phyloP scores from a whole-genome alignment of 2,888 invertebrate genomes.

The Meteorus cinctellus region DNA sequence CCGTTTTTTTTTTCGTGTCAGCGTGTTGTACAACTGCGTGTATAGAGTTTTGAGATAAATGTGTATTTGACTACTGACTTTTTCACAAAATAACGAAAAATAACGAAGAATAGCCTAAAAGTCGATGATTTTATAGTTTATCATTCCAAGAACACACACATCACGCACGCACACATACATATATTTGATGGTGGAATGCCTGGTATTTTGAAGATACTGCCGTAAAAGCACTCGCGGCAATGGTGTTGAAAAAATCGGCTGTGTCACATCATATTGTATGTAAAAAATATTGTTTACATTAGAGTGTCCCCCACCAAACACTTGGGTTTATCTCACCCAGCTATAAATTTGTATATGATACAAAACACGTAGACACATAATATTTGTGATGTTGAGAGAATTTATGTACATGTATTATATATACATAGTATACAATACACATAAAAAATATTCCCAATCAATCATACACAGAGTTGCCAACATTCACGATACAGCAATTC shows the following conservation, averaged over 20 bases:
- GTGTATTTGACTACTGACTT: background rate
- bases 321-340: constrained; percentile 44
- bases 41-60: constrained; percentile 8
- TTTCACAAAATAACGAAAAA: background rate
- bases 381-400: constrained; percentile 38
- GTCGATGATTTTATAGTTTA: too few relatives aligned
- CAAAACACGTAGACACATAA: constrained; percentile 26
- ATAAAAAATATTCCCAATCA: constrained; percentile 61
- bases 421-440: constrained; percentile 44
- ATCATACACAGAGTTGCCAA: constrained; percentile 64
- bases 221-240: constrained; percentile 38
- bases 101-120: background rate
- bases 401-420: constrained; percentile 54
- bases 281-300: constrained; percentile 67
- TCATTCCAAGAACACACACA: too few relatives aligned
- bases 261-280: constrained; percentile 61
- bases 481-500: constrained; percentile 38
- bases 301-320: constrained; percentile 39
- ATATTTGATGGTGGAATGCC: too few relatives aligned
- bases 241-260: constrained; percentile 52
- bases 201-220: too few relatives aligned
- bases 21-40: constrained; percentile 46
- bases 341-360: constrained; percentile 41
- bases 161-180: too few relatives aligned
- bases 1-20: constrained; percentile 20